A percentile compares a stretch with the other conserved stretches of the same genome.
Conservation (phyloP, 2,888 invertebrate genomes). For the Callosobruchus maculatus region DNA sequence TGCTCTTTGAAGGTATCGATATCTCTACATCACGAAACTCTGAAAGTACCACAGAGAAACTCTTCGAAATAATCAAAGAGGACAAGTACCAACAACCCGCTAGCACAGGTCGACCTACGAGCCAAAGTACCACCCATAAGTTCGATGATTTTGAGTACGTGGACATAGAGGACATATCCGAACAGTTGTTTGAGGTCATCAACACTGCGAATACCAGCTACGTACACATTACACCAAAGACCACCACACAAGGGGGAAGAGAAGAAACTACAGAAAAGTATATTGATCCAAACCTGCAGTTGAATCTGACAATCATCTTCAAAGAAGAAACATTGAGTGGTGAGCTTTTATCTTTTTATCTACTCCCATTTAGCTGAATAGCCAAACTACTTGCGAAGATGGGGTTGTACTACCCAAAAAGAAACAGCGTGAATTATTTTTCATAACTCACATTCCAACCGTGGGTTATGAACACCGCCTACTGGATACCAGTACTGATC, state of each 20-base stretch:
- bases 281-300: conserved; percentile 10
- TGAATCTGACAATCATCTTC: conserved; percentile 2
- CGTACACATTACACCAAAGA: conserved; percentile 20
- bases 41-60: conserved; percentile 23
- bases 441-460: no score
- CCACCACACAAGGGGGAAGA: conserved; percentile 2
- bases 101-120: background rate
- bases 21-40: conserved; percentile 19
- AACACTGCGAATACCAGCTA: conserved; percentile 12
- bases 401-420: no score
- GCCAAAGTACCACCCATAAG: background rate
- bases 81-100: conserved; percentile 1
- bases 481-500: no score
- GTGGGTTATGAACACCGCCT: no score
- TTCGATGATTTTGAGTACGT: conserved; percentile 1
- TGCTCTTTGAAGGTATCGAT: background rate
- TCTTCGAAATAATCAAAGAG: conserved; percentile 23
- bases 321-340: background rate
- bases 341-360: background rate
- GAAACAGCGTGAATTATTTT: no score
- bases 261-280: conserved; percentile 1
- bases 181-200: conserved; percentile 13
- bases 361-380: no score
- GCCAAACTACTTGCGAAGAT: no score
- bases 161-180: conserved; percentile 5